These are phyloP conservation scores for Fulica atra DNA, from an alignment of 2,113 vertebrate species.

Conservation along the genomic window DNA sequence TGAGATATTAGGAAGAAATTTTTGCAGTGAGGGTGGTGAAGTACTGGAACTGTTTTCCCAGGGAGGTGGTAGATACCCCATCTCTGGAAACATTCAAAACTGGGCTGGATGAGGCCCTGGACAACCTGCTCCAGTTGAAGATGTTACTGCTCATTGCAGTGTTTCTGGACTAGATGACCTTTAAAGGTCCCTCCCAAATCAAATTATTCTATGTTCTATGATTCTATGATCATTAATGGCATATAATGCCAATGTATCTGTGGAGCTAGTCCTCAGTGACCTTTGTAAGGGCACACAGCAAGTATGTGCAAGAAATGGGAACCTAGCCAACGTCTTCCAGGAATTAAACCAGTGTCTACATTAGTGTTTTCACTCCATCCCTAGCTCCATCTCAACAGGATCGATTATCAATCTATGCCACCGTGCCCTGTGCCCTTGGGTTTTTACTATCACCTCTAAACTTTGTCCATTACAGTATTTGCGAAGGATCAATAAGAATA, in stretches of 20 bases:
- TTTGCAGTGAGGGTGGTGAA: neutral
- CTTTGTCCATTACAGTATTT: neutral
- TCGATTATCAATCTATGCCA: neutral
- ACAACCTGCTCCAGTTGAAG: neutral
- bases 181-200: neutral
- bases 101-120: neutral
- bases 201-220: neutral
- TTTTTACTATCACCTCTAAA: neutral
- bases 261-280: neutral
- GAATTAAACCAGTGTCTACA: neutral
- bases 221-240: neutral
- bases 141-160: neutral
- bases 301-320: neutral
- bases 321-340: neutral
- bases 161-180: neutral
- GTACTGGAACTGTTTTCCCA: neutral
- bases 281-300: neutral
- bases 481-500: neutral
- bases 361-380: neutral
- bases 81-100: neutral
- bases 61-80: neutral
- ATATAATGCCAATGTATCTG: neutral
- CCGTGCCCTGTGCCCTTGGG: neutral
- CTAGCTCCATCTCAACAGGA: neutral
- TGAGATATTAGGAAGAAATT: neutral